Conservation (phyloP, 2,888 invertebrate genomes). For the Macaria liturata region DNA sequence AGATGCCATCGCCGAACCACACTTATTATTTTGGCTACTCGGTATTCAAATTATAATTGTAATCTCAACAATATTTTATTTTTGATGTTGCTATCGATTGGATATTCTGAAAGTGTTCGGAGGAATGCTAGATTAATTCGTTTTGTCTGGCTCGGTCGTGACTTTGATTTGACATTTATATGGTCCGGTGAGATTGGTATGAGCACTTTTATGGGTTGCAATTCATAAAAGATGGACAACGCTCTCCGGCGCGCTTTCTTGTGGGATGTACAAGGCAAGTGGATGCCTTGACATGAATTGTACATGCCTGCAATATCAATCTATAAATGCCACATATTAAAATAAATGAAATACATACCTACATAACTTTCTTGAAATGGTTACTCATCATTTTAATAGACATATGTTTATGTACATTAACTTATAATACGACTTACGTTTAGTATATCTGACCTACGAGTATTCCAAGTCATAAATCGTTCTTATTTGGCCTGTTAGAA, state of each 20-base stretch:
- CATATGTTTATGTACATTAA: too few species aligned
- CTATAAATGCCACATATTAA: too few species aligned
- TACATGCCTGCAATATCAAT: background rate
- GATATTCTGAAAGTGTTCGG: constrained; percentile 38
- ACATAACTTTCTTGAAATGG: too few species aligned
- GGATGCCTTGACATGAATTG: constrained; percentile 15
- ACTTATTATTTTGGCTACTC: constrained; percentile 77
- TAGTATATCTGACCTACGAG: too few species aligned
- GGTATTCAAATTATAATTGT: constrained; percentile 60
- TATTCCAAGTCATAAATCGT: too few species aligned
- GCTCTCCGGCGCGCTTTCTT: constrained; percentile 11
- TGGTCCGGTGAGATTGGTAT: constrained; percentile 27
- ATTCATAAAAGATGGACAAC: constrained; percentile 10
- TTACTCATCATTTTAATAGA: too few species aligned
- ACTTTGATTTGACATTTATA: constrained; percentile 30
- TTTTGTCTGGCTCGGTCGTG: constrained; percentile 36
- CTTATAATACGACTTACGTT: too few species aligned
- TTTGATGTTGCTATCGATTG: constrained; percentile 48
- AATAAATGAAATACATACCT: too few species aligned
- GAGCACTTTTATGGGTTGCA: constrained; percentile 21
- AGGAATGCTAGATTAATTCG: constrained; percentile 45
- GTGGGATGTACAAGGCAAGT: constrained; percentile 6
- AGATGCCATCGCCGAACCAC: constrained; percentile 67
- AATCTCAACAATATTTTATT: constrained; percentile 48
- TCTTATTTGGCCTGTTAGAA: too few species aligned